A percentile compares a stretch with the other conserved stretches of the same genome.
Evolutionary conservation across 2,888 invertebrate species (phyloP).

Genomic region (Macaria notata): DNA sequence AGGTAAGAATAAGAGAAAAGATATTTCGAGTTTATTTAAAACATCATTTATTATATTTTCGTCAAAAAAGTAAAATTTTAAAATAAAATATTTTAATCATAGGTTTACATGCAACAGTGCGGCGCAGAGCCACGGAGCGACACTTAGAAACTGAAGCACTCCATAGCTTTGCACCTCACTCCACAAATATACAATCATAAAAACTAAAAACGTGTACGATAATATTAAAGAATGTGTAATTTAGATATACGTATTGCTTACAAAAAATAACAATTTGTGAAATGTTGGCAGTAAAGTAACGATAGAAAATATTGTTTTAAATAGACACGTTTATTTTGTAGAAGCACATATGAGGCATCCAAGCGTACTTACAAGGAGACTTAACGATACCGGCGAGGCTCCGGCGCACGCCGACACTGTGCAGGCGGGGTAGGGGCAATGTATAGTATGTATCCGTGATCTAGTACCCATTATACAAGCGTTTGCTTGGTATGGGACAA

Average conservation of each 20-base stretch:
- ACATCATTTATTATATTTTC: constrained; percentile 81
- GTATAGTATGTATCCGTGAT: no score
- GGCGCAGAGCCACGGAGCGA: constrained; percentile 47
- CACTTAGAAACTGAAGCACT: constrained; percentile 2
- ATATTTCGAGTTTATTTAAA: constrained; percentile 61
- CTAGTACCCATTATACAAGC: no score
- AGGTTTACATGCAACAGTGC: constrained; percentile 73
- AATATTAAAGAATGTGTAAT: constrained; percentile 64
- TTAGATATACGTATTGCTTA: constrained; percentile 61
- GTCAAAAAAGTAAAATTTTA: constrained; percentile 80
- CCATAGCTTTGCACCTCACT: constrained; percentile 38
- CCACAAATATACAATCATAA: constrained; percentile 60
- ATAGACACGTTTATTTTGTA: constrained; percentile 63
- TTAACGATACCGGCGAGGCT: constrained; percentile 38
- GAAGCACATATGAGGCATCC: constrained; percentile 77
- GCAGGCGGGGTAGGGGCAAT: no score
- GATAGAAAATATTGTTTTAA: constrained; percentile 53
- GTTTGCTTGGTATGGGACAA: no score
- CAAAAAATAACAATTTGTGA: constrained; percentile 71
- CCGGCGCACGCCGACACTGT: constrained; percentile 39
- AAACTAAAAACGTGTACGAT: constrained; percentile 68
- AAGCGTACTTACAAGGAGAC: constrained; percentile 73
- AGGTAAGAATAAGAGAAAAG: constrained; percentile 27
- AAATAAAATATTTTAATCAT: constrained; percentile 79
- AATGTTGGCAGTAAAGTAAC: constrained; percentile 73